A percentile compares a stretch with the other conserved stretches of the same genome.
phyloP scores from a whole-genome alignment of 92 coral and sea anemone species.

The Paramuricea clavata region DNA sequence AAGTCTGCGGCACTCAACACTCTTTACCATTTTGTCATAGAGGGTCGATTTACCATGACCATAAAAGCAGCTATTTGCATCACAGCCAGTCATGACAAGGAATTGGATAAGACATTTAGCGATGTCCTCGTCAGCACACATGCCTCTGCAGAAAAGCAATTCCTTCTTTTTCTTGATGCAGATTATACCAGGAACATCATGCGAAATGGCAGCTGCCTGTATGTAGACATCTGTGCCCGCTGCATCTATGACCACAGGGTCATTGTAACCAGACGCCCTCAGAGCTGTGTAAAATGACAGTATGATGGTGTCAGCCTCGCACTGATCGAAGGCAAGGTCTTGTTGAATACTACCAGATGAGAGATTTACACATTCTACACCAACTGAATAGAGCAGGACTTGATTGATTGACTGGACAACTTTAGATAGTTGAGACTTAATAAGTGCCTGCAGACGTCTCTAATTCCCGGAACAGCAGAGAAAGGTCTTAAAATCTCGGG shows the following conservation, averaged over 20 bases:
- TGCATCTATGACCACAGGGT: no score
- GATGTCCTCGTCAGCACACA: slow-evolving; percentile 28
- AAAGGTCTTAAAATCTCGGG: no score
- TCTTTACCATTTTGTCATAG: neutral
- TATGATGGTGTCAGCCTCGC: slow-evolving; percentile 28
- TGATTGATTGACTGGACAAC: neutral
- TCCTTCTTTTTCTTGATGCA: slow-evolving; percentile 15
- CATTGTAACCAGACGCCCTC: no score
- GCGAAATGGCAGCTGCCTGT: no score
- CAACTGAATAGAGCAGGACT: slow-evolving; percentile 20
- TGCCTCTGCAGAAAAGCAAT: slow-evolving; percentile 1
- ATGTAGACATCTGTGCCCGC: no score
- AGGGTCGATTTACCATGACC: no score
- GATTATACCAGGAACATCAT: no score
- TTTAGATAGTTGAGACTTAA: slow-evolving; percentile 16
- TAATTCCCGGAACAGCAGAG: no score
- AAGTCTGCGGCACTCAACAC: neutral
- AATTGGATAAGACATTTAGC: no score
- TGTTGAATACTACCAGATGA: neutral
- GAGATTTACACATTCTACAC: neutral
- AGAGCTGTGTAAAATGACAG: slow-evolving; percentile 10
- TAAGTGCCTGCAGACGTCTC: neutral
- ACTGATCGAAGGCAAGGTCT: no score
- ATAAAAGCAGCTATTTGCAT: no score
- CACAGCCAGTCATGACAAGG: slow-evolving; percentile 26